Evolutionary conservation across 2,888 invertebrate genomes (phyloP), one percentile per base, ranked within the genome.

Genomic region (Scaptomyza parva): DNA sequence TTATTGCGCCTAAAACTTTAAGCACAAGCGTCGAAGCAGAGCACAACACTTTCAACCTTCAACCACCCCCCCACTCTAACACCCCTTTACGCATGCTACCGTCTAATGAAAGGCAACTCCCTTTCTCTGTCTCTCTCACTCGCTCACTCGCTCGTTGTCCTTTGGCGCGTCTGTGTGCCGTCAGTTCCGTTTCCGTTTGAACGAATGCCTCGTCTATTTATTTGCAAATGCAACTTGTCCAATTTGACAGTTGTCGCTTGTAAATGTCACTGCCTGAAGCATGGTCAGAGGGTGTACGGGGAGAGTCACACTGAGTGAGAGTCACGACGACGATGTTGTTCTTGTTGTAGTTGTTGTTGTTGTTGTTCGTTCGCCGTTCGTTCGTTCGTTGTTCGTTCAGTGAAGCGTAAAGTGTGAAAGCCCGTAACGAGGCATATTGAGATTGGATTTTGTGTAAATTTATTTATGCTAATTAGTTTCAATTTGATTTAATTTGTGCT

Each of bases 381-480:
- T n/a, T n/a, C n/a, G n/a, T n/a, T n/a, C n/a, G n/a, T n/a, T n/a
- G n/a, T n/a, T n/a, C 65, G 28, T 20, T 44, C 85, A 83, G 70
- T 86, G 76, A 73, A 83, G 82, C 78, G 78, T 72, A 73, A 86
- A 82, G 82, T 82, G 82, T 82, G 86, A 82, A 82, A 83, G 78
- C 71, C 83, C 73, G 80, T 80, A 82, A 82, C 86, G 86, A 86
- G 82, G 68, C 82, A 86, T 82, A 82, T 86, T 86, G 78, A 80
- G 69, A 82, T 82, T 82, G 86, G 82, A 83, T 82, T 86, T 76
- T 86, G 80, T 76, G 83, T 80, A 86, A 83, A 82, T 86, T 84
- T 84, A 84, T 84, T 84, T 82, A 86, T 86, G 86, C 72, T 84
- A 84, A 84, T 86, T 84, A 84, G 85, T 86, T 85, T 78, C 77